A percentile compares a stretch with the other conserved stretches of the same genome.
These are phyloP conservation scores for Ophioderma brevispina DNA, from an alignment of 35 echinoderm and acorn worm genomes.

Conservation along the genomic window DNA sequence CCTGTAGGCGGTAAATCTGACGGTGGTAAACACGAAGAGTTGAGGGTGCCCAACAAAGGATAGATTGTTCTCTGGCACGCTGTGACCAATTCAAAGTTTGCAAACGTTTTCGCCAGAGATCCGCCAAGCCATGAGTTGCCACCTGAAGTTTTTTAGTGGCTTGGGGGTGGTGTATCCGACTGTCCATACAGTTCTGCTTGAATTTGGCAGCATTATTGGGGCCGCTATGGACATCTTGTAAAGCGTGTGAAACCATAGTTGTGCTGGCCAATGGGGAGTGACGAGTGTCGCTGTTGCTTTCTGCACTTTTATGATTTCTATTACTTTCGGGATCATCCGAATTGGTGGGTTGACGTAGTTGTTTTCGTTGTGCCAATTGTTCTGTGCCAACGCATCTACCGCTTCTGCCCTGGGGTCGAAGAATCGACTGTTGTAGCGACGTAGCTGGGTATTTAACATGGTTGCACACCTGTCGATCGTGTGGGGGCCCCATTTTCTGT, in stretches of 20 bases:
- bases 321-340: slow-evolving; percentile 34
- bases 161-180: slow-evolving; percentile 13
- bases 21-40: slow-evolving; percentile 40
- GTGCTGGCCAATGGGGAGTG: slow-evolving; percentile 30
- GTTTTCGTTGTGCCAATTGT: slow-evolving; percentile 54
- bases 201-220: not conserved
- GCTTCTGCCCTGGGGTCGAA: slow-evolving; percentile 12
- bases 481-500: slow-evolving; percentile 50
- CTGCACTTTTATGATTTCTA: slow-evolving; percentile 11
- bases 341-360: slow-evolving; percentile 62
- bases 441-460: slow-evolving; percentile 39
- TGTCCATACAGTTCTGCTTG: not conserved
- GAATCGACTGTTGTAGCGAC: slow-evolving; percentile 49
- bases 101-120: slow-evolving; percentile 37
- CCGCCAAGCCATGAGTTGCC: slow-evolving; percentile 53
- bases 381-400: slow-evolving; percentile 50
- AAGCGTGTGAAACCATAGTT: slow-evolving; percentile 37
- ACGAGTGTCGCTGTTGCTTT: slow-evolving; percentile 40
- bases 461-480: slow-evolving; percentile 53
- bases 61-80: slow-evolving; percentile 22
- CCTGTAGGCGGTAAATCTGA: too few species aligned
- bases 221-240: not conserved
- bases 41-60: slow-evolving; percentile 30
- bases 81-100: not conserved
- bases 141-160: slow-evolving; percentile 16